Evolutionary conservation across 1,140 invertebrate species (phyloP).

Genomic region (Euwallacea similis): DNA sequence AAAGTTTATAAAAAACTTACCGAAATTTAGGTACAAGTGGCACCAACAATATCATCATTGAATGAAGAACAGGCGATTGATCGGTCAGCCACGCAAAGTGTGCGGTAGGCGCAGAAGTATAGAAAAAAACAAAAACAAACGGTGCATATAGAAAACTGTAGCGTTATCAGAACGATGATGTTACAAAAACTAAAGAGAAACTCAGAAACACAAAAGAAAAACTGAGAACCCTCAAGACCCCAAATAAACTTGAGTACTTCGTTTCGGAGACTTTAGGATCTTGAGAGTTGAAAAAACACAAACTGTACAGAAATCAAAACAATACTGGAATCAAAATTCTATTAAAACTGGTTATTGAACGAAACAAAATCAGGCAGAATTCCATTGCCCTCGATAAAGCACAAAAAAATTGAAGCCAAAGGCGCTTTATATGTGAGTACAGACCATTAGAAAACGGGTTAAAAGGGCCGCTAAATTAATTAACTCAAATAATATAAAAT

Average conservation of each 20-base stretch:
- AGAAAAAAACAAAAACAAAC: slow-evolving; percentile 56
- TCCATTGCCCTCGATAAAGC: too few relatives aligned
- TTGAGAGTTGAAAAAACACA: too few relatives aligned
- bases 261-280: too few relatives aligned
- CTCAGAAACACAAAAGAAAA: slow-evolving; percentile 6
- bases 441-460: too few relatives aligned
- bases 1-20: slow-evolving; percentile 44
- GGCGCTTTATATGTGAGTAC: too few relatives aligned
- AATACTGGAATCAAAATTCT: not conserved
- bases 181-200: slow-evolving; percentile 8
- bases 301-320: too few relatives aligned
- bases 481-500: too few relatives aligned
- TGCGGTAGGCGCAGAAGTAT: slow-evolving; percentile 53
- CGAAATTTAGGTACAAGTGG: slow-evolving; percentile 44
- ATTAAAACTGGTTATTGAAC: not conserved
- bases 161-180: slow-evolving; percentile 42
- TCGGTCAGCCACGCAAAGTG: slow-evolving; percentile 51
- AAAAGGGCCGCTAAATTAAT: too few relatives aligned
- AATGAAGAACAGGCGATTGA: slow-evolving; percentile 47
- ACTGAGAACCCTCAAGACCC: too few relatives aligned
- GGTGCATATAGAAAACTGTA: slow-evolving; percentile 55
- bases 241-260: too few relatives aligned
- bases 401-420: too few relatives aligned
- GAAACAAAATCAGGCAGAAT: too few relatives aligned
- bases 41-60: slow-evolving; percentile 39